Evolutionary conservation across 1,140 invertebrate genomes (phyloP).

Genomic region (Parapsyche elsis): DNA sequence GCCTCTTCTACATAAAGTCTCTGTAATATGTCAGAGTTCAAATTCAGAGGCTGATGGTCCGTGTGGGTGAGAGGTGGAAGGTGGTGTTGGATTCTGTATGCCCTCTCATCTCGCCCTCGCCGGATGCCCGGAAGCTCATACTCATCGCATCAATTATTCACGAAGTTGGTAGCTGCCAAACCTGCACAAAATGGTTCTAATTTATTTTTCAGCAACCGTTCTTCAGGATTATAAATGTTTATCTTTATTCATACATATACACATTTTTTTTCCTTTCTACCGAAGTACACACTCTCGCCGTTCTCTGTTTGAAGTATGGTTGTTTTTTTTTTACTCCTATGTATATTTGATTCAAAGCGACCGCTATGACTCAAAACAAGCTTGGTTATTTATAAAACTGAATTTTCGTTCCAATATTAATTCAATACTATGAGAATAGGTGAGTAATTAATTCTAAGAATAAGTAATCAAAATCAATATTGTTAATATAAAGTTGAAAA

Average conservation of each 20-base stretch:
- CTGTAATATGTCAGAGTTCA: neutral
- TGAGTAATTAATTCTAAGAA: too few species aligned
- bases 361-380: neutral
- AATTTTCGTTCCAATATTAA: too few species aligned
- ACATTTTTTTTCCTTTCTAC: neutral
- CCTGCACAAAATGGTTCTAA: slow-evolving; percentile 50
- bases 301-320: slow-evolving; percentile 33
- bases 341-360: slow-evolving; percentile 3
- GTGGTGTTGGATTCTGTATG: slow-evolving; percentile 51
- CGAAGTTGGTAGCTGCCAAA: slow-evolving; percentile 23
- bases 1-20: slow-evolving; percentile 15
- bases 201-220: slow-evolving; percentile 48
- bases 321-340: slow-evolving; percentile 17
- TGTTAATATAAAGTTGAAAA: too few species aligned
- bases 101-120: slow-evolving; percentile 54
- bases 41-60: neutral
- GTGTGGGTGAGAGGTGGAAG: slow-evolving; percentile 42
- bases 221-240: slow-evolving; percentile 45
- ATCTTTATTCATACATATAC: too few species aligned
- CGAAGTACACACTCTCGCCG: neutral
- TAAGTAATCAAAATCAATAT: too few species aligned
- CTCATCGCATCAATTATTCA: slow-evolving; percentile 52
- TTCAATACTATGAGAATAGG: too few species aligned
- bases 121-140: slow-evolving; percentile 44
- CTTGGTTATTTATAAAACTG: too few species aligned